phyloP scores from a whole-genome alignment of 2,888 invertebrate genomes.

The Hyposoter didymator region DNA sequence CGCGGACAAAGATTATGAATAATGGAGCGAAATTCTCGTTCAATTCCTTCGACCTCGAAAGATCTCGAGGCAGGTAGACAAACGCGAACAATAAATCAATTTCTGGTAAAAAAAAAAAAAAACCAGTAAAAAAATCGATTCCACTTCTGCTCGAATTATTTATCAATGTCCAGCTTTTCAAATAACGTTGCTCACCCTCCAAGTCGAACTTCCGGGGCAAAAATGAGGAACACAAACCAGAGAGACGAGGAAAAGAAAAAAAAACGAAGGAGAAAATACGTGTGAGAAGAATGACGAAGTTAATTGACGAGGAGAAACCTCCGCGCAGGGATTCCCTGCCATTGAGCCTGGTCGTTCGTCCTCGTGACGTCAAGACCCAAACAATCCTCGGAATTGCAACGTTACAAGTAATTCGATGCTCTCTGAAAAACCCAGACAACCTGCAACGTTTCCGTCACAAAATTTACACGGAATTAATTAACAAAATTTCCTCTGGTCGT shows the following conservation, averaged over 20 bases:
- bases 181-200: background rate
- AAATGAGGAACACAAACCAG: background rate
- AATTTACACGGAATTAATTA: background rate
- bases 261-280: slow-evolving; percentile 33
- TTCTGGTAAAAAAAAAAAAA: background rate
- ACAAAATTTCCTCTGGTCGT: background rate
- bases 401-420: background rate
- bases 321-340: slow-evolving; percentile 26
- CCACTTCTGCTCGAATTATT: background rate
- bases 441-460: background rate
- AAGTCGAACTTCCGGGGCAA: background rate
- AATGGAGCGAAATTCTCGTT: slow-evolving; percentile 45
- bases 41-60: slow-evolving; percentile 42
- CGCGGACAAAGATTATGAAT: slow-evolving; percentile 42
- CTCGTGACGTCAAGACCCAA: slow-evolving; percentile 37
- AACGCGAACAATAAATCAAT: background rate
- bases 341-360: slow-evolving; percentile 27
- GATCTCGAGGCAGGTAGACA: slow-evolving; percentile 29
- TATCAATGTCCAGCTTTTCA: background rate
- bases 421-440: slow-evolving; percentile 26
- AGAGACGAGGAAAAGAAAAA: slow-evolving; percentile 1
- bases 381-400: background rate
- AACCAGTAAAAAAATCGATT: background rate
- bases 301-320: slow-evolving; percentile 35
- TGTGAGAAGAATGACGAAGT: slow-evolving; percentile 46